Evolutionary conservation across 2,797 vertebrate genomes (phyloP).

Genomic region (Acestrorhynchus altus): DNA sequence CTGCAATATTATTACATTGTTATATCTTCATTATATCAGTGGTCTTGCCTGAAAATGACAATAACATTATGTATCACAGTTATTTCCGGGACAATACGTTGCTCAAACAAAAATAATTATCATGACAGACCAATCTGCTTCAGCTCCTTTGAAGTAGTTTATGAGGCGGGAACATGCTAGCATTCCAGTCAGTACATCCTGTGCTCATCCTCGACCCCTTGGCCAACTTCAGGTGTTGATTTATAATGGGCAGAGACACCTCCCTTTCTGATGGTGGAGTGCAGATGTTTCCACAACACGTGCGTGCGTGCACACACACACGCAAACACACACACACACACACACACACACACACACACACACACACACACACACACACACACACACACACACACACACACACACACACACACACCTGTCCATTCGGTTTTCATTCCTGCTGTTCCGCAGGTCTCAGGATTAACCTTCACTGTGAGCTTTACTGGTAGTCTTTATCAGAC

Average conservation of each 20-base stretch:
- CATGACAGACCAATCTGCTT: background rate
- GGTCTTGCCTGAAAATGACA: too few relatives aligned
- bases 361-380: background rate
- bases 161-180: background rate
- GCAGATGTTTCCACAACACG: slow-evolving; percentile 3
- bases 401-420: background rate
- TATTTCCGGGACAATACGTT: too few relatives aligned
- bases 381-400: background rate
- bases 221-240: background rate
- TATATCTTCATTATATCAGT: too few relatives aligned
- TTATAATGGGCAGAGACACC: background rate
- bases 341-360: background rate
- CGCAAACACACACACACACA: background rate
- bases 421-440: background rate
- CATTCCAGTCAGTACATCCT: background rate
- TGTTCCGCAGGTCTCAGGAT: background rate
- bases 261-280: background rate
- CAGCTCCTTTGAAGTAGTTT: background rate
- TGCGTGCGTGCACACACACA: background rate
- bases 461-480: background rate
- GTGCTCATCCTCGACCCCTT: background rate
- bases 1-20: too few relatives aligned
- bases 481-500: background rate
- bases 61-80: too few relatives aligned
- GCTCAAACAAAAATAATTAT: background rate